Percentiles rank a stretch among this genome's conserved stretches.
Conservation (phyloP, 2,797 vertebrate species). For the Parambassis ranga region DNA sequence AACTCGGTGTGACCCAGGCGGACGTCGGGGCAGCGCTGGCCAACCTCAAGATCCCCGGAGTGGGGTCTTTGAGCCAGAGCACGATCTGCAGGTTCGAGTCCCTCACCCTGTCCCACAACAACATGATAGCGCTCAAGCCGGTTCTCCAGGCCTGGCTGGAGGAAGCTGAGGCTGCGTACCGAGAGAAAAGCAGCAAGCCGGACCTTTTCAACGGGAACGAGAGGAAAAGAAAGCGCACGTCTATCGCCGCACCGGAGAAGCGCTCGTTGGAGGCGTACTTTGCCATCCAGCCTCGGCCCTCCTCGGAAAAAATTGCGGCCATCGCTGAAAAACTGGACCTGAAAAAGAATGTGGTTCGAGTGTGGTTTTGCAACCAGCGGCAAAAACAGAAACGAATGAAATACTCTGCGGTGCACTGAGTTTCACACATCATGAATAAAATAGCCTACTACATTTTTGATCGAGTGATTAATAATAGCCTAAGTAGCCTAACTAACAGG, state of each 20-base stretch:
- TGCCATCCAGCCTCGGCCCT: constrained; percentile 92
- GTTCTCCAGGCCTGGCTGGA: constrained; percentile 94
- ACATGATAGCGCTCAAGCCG: constrained; percentile 95
- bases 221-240: constrained; percentile 91
- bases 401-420: constrained; percentile 91
- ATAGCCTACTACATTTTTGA: constrained; percentile 71
- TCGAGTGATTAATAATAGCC: constrained; percentile 74
- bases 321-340: constrained; percentile 94
- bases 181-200: constrained; percentile 86
- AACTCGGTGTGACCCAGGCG: constrained; percentile 91
- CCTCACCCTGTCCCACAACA: constrained; percentile 95
- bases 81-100: constrained; percentile 98
- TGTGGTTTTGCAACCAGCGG: constrained; percentile 95
- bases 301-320: constrained; percentile 92
- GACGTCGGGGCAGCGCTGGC: constrained; percentile 90
- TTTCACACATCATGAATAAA: constrained; percentile 61
- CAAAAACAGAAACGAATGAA: constrained; percentile 97
- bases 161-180: constrained; percentile 89
- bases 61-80: constrained; percentile 95
- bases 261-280: constrained; percentile 94
- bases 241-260: constrained; percentile 93
- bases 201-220: constrained; percentile 85
- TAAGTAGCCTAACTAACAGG: constrained; percentile 66
- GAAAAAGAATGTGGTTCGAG: constrained; percentile 94
- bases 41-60: constrained; percentile 92